These are phyloP conservation scores for Hyphantria cunea DNA, from an alignment of 1,140 invertebrate genomes.

Conservation along the genomic window DNA sequence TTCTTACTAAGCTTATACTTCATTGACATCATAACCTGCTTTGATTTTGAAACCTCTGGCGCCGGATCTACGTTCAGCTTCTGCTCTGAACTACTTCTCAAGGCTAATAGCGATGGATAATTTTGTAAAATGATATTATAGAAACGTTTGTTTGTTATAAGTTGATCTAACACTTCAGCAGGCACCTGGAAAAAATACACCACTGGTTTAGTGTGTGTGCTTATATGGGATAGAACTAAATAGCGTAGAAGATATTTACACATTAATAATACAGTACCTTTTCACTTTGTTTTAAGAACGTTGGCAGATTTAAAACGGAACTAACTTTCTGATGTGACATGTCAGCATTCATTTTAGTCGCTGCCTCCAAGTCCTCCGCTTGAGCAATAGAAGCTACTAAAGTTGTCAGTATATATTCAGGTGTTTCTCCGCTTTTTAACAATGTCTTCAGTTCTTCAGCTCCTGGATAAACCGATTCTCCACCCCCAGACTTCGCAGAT, in stretches of 20 bases:
- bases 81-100: constrained; percentile 85
- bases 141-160: constrained; percentile 85
- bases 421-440: constrained; percentile 86
- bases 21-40: constrained; percentile 84
- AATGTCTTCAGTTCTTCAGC: constrained; percentile 86
- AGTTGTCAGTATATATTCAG: constrained; percentile 86
- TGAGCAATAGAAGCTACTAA: constrained; percentile 83
- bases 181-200: constrained; percentile 82
- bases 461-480: constrained; percentile 82
- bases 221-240: no score
- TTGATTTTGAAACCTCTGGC: constrained; percentile 64
- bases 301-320: constrained; percentile 90
- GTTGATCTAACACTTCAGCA: constrained; percentile 86
- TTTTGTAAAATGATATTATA: constrained; percentile 88
- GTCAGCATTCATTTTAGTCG: constrained; percentile 71
- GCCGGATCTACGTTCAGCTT: constrained; percentile 78
- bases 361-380: constrained; percentile 72
- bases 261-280: constrained; percentile 77
- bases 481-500: constrained; percentile 73
- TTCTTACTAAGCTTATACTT: constrained; percentile 82
- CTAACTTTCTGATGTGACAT: constrained; percentile 75
- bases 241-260: constrained; percentile 1
- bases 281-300: constrained; percentile 89
- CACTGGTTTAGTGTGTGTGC: neutral
- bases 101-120: constrained; percentile 86